phyloP scores from a whole-genome alignment of 2,113 vertebrate genomes.

The Entosphenus tridentatus region DNA sequence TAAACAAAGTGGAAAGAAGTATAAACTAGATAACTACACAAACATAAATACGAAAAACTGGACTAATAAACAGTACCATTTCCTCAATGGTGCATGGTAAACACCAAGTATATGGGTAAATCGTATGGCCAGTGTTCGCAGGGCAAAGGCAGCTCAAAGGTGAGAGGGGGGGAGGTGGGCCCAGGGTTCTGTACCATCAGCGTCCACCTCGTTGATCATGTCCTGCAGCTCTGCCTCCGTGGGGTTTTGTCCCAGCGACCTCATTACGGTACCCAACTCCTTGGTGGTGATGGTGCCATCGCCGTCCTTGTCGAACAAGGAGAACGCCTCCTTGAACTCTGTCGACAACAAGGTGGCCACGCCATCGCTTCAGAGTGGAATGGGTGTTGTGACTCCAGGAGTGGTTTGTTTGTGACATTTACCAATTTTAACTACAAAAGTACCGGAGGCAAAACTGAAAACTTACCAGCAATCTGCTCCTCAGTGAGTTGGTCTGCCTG shows the following conservation, averaged over 20 bases:
- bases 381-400: too few species aligned
- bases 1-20: not conserved
- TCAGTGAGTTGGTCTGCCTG: conserved; percentile 5
- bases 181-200: conserved; percentile 39
- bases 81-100: not conserved
- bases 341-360: conserved; percentile 7
- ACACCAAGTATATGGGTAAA: too few species aligned
- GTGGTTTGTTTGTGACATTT: too few species aligned
- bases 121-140: too few species aligned
- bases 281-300: conserved; percentile 99
- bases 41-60: conserved; percentile 2
- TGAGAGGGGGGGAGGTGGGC: too few species aligned
- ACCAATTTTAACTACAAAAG: too few species aligned
- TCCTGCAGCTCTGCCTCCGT: conserved; percentile 96
- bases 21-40: not conserved
- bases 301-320: conserved; percentile 98
- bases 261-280: conserved; percentile 96
- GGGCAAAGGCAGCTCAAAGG: too few species aligned
- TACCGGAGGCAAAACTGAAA: not conserved
- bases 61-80: not conserved
- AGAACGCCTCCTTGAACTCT: conserved; percentile 99
- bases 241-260: conserved; percentile 90
- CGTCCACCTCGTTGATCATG: conserved; percentile 98
- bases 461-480: conserved; percentile 5
- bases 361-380: too few species aligned